These are phyloP conservation scores for Lycaena phlaeas DNA, from an alignment of 2,888 invertebrate genomes.

Conservation along the genomic window DNA sequence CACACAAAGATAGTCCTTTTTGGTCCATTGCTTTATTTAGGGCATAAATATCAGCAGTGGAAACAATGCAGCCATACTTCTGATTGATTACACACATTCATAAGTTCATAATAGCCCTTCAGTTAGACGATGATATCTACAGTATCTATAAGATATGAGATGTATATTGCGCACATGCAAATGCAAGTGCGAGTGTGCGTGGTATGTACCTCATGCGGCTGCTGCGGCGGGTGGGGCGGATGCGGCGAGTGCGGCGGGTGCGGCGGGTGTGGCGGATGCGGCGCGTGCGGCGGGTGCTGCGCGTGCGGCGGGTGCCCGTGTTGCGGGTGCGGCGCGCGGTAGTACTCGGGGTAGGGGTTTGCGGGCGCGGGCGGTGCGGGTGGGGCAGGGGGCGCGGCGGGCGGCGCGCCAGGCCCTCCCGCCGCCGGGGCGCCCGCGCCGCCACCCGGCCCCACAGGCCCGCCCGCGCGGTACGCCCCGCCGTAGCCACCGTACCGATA, in stretches of 20 bases:
- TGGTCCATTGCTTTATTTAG: too few relatives aligned
- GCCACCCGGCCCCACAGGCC: conserved; percentile 37
- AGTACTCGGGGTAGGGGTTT: conserved; percentile 39
- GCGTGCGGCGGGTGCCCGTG: conserved; percentile 38
- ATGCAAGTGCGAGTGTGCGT: not conserved
- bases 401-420: conserved; percentile 37
- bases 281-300: conserved; percentile 41
- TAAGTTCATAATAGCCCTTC: too few relatives aligned
- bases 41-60: too few relatives aligned
- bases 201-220: conserved; percentile 36
- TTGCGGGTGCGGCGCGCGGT: conserved; percentile 32
- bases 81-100: too few relatives aligned
- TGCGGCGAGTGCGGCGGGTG: conserved; percentile 29
- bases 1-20: too few relatives aligned
- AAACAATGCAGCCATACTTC: too few relatives aligned
- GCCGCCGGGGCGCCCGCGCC: conserved; percentile 45
- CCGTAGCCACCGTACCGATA: conserved; percentile 63
- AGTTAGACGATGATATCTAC: too few relatives aligned
- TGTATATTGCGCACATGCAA: too few relatives aligned
- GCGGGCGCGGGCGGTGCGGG: conserved; percentile 43
- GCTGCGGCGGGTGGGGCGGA: conserved; percentile 34
- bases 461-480: conserved; percentile 49
- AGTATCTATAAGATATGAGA: too few relatives aligned
- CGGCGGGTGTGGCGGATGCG: conserved; percentile 29
- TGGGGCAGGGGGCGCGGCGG: conserved; percentile 36